Conservation (phyloP, 2,113 vertebrate species). For the Rallus limicola region DNA sequence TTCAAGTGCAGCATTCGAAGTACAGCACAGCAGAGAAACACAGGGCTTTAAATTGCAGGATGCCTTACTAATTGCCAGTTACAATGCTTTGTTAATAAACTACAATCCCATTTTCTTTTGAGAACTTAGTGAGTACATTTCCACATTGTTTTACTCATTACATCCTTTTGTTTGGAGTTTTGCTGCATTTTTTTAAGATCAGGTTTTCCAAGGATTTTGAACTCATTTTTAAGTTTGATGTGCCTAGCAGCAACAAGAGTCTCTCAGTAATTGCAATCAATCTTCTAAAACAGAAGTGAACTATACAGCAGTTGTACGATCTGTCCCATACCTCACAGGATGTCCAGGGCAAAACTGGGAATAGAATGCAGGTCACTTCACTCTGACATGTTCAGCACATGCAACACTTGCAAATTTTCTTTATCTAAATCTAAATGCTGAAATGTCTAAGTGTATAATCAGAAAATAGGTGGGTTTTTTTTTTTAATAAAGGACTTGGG, state of each 20-base stretch:
- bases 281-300: background rate
- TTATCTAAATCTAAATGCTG: background rate
- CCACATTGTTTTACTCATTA: background rate
- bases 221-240: background rate
- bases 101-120: background rate
- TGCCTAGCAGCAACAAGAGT: background rate
- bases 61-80: background rate
- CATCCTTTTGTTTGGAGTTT: background rate
- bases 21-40: background rate
- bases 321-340: background rate
- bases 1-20: background rate
- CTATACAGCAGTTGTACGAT: background rate
- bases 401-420: background rate
- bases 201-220: background rate
- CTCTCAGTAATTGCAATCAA: background rate
- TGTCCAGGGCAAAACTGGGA: background rate
- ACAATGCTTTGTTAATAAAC: background rate
- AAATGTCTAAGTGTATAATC: background rate
- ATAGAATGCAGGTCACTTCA: background rate
- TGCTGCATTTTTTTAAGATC: background rate
- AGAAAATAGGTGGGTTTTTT: background rate
- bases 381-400: background rate
- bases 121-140: background rate
- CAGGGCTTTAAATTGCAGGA: background rate
- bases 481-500: background rate